Evolutionary conservation across 2,888 invertebrate species (phyloP).

Genomic region (Adineta ricciae): DNA sequence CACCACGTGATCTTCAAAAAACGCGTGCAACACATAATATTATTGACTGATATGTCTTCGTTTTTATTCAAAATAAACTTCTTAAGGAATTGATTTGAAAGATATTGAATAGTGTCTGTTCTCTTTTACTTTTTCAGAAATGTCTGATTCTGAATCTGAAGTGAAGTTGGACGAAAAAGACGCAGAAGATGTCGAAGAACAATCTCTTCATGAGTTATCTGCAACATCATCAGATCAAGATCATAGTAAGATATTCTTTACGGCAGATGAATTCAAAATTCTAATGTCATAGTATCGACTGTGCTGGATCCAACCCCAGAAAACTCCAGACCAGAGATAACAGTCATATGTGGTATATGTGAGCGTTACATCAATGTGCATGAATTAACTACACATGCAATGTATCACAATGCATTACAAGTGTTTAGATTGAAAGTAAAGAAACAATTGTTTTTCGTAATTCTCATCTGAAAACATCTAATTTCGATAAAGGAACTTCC

Average conservation of each 20-base stretch:
- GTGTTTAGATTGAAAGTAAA: constrained; percentile 24
- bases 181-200: too few relatives aligned
- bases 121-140: not conserved
- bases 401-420: constrained; percentile 24
- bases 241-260: not conserved
- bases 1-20: constrained; percentile 12
- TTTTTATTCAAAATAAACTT: not conserved
- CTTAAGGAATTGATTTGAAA: not conserved
- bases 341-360: constrained; percentile 27
- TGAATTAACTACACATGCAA: constrained; percentile 22
- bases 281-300: not conserved
- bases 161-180: not conserved
- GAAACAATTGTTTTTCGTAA: not conserved
- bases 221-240: not conserved
- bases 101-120: not conserved
- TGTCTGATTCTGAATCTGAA: not conserved
- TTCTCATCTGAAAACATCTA: too few relatives aligned
- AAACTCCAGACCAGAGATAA: constrained; percentile 18
- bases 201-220: not conserved
- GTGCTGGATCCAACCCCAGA: not conserved
- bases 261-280: not conserved
- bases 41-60: not conserved
- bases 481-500: not conserved
- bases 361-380: not conserved
- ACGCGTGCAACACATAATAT: not conserved